These are phyloP conservation scores for Zaprionus camerounensis DNA, from an alignment of 1,140 invertebrate genomes.

Conservation along the genomic window DNA sequence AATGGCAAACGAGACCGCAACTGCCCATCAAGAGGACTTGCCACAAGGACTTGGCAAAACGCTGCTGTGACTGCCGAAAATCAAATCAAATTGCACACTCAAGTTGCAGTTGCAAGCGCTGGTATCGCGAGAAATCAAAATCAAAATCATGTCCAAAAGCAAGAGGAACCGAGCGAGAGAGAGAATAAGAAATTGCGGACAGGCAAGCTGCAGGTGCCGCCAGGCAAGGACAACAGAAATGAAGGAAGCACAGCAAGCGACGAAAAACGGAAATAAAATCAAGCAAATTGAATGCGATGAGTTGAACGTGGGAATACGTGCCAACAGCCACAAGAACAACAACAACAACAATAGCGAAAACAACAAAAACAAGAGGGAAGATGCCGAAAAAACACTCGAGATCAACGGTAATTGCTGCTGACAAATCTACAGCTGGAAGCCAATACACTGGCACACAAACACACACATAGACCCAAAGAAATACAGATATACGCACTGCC, in stretches of 20 bases:
- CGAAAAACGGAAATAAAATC: conserved; percentile 71
- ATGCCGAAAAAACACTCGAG: conserved; percentile 72
- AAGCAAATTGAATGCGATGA: conserved; percentile 81
- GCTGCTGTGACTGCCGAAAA: conserved; percentile 55
- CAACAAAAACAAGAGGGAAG: conserved; percentile 25
- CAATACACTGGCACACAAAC: conserved; percentile 14
- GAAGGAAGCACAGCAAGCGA: conserved; percentile 17
- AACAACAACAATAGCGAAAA: conserved; percentile 14
- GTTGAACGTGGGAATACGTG: conserved; percentile 77
- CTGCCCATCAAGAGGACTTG: conserved; percentile 47
- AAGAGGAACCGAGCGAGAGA: conserved; percentile 5
- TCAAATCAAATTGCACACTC: conserved; percentile 81
- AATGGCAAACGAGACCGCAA: conserved; percentile 48
- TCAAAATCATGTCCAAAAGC: conserved; percentile 42
- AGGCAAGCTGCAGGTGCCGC: conserved; percentile 39
- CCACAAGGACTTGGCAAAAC: conserved; percentile 58
- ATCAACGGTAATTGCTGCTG: conserved; percentile 77
- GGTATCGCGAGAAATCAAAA: conserved; percentile 66
- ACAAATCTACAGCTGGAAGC: conserved; percentile 61
- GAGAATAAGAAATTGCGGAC: conserved; percentile 10
- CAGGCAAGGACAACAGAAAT: conserved; percentile 31
- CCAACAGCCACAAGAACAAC: conserved; percentile 57
- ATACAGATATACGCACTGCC: conserved; percentile 26
- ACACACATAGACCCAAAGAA: conserved; percentile 17
- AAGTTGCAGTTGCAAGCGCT: conserved; percentile 57